Conservation (phyloP, 1,140 invertebrate genomes). For the Drosophila orosa region DNA sequence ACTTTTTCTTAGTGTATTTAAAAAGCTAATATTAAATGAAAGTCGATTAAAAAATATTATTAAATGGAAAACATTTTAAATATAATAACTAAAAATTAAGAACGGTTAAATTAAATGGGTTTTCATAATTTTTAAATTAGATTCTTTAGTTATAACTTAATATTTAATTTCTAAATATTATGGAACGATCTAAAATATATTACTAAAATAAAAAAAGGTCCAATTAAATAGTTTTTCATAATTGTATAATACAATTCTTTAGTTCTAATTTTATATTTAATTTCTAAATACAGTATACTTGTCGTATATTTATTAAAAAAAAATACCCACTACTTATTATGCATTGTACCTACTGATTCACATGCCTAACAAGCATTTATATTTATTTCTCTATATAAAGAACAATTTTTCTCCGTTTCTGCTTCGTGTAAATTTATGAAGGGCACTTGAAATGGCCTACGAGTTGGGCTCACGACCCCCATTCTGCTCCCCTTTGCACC, state of each 20-base stretch:
- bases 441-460: conserved; percentile 55
- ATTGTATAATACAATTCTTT: not conserved
- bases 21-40: not conserved
- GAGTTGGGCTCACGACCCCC: conserved; percentile 8
- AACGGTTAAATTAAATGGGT: too few species aligned
- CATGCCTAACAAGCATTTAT: conserved; percentile 63
- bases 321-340: not conserved
- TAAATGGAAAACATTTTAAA: not conserved
- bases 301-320: not conserved
- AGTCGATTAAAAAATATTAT: not conserved
- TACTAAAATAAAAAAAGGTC: too few species aligned
- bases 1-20: not conserved
- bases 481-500: conserved; percentile 10
- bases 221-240: too few species aligned
- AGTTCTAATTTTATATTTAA: not conserved
- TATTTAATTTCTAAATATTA: too few species aligned
- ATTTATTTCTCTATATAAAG: conserved; percentile 56
- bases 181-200: not conserved
- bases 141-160: not conserved
- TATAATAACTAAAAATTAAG: too few species aligned
- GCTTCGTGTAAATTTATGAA: conserved; percentile 68
- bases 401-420: conserved; percentile 30
- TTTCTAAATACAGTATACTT: not conserved
- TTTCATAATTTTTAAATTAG: too few species aligned
- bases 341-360: conserved; percentile 22